These are phyloP conservation scores for Hypselothyrea guttata DNA, from an alignment of 2,888 invertebrate genomes.

Conservation along the genomic window DNA sequence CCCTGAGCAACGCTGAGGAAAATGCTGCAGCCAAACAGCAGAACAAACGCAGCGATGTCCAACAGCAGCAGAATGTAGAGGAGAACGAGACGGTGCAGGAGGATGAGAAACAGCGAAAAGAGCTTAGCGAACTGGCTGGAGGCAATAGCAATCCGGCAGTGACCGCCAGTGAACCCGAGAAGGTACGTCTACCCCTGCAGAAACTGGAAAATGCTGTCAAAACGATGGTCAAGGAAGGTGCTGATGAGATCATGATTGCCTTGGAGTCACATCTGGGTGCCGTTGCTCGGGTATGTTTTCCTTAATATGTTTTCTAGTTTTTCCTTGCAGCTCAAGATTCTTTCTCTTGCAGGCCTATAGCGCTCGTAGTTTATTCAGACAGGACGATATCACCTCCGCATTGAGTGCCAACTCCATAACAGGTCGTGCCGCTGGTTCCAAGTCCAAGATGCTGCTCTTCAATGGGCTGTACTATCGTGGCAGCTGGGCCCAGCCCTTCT, in stretches of 20 bases:
- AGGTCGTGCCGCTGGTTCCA: slow-evolving; percentile 79
- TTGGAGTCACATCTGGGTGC: slow-evolving; percentile 82
- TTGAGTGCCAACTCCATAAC: slow-evolving; percentile 86
- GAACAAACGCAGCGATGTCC: slow-evolving; percentile 70
- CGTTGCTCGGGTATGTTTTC: slow-evolving; percentile 72
- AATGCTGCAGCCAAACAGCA: slow-evolving; percentile 67
- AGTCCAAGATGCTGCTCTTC: slow-evolving; percentile 87
- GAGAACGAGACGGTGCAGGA: slow-evolving; percentile 82
- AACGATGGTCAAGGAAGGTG: slow-evolving; percentile 62
- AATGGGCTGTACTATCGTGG: slow-evolving; percentile 91
- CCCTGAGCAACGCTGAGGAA: slow-evolving; percentile 41
- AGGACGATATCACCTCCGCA: slow-evolving; percentile 84
- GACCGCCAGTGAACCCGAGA: slow-evolving; percentile 83
- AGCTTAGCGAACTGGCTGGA: slow-evolving; percentile 82
- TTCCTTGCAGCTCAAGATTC: neutral
- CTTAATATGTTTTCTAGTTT: neutral
- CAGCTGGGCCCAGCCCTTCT: slow-evolving; percentile 88
- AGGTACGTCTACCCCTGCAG: slow-evolving; percentile 84
- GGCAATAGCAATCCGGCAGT: slow-evolving; percentile 83
- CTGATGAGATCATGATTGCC: slow-evolving; percentile 85
- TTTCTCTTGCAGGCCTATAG: slow-evolving; percentile 56
- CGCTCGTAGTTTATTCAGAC: slow-evolving; percentile 83
- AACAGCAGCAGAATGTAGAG: slow-evolving; percentile 66
- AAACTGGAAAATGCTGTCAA: slow-evolving; percentile 82
- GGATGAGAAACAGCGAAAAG: slow-evolving; percentile 84